These are phyloP conservation scores for Gobiocypris rarus DNA, from an alignment of 2,113 vertebrate genomes.

Conservation along the genomic window DNA sequence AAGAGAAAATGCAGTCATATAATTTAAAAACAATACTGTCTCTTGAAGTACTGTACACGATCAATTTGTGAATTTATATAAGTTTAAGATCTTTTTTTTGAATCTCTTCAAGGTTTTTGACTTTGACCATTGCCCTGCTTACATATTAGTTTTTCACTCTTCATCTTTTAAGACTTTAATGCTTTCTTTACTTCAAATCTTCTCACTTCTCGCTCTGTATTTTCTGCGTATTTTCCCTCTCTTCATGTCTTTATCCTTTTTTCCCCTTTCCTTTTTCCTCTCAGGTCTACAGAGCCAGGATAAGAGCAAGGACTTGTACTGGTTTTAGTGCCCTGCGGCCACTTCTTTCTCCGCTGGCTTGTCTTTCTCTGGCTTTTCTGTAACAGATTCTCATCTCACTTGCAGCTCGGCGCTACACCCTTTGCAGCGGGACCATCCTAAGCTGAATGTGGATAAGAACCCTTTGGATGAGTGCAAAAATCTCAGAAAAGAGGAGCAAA, in stretches of 20 bases:
- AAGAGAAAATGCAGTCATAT: not conserved
- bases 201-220: slow-evolving; percentile 28
- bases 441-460: slow-evolving; percentile 78
- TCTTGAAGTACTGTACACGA: not conserved
- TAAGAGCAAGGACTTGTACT: slow-evolving; percentile 97
- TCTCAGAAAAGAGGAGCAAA: slow-evolving; percentile 39
- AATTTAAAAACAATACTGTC: not conserved
- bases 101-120: slow-evolving; percentile 4
- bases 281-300: slow-evolving; percentile 96
- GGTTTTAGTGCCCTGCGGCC: slow-evolving; percentile 87
- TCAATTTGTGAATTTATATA: not conserved
- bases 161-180: slow-evolving; percentile 50
- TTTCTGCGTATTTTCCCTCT: slow-evolving; percentile 18
- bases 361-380: slow-evolving; percentile 81
- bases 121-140: not conserved
- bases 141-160: slow-evolving; percentile 43
- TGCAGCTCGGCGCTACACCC: slow-evolving; percentile 91
- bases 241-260: slow-evolving; percentile 54
- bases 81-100: not conserved
- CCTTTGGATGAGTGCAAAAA: slow-evolving; percentile 57
- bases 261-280: slow-evolving; percentile 64
- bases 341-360: slow-evolving; percentile 70
- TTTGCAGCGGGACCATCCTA: slow-evolving; percentile 88
- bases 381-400: slow-evolving; percentile 95
- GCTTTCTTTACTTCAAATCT: slow-evolving; percentile 55